Evolutionary conservation across 1,140 invertebrate genomes (phyloP), one percentile per base, ranked within the genome.

Genomic region (Paraescarpia echinospica): DNA sequence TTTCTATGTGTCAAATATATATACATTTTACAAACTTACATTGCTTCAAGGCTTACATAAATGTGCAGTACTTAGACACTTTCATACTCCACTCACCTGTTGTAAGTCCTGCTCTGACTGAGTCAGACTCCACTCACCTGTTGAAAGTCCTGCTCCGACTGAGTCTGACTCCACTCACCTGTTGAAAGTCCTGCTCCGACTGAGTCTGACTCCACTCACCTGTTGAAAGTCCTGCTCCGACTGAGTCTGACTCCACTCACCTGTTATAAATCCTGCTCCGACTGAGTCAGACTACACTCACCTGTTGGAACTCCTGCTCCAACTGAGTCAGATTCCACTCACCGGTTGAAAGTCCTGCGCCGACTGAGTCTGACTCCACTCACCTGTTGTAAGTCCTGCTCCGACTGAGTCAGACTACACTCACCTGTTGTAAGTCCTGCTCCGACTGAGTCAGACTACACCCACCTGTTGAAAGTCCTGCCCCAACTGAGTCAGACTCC

Each of bases 341-440:
- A 90, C 34, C 35, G 8, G 14, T 77, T 27, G 14, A n/a, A 34
- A 34, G 33, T 90, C 35, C 89, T 90, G 8, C 34, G 12, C 89
- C n/a, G 59, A 77, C 59, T 27, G 18, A 27, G 14, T 77, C 12
- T n/a, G 35, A 22, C 14, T 90, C 18, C 33, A 35, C 89, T 35
- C 18, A 34, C 89, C 33, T 90, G 33, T 34, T 35, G n/a, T 90
- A 34, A 90, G 33, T 35, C 33, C 89, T 34, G 35, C 89, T 34
- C 89, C 31, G 27, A 59, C 35, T 93, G 33, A 35, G 27, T 92
- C 77, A 89, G 91, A 4, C 35, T 41, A 89, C 18, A 91, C 89
- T 90, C n/a, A 34, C 33, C 18, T 90, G 14, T 90, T 35, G n/a
- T 90, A 77, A 77, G 59, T 77, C 59, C 59, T 77, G 59, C 59